Percentiles rank a stretch among this genome's conserved stretches.
phyloP scores from a whole-genome alignment of 2,797 vertebrate genomes.

The Smutsia gigantea region DNA sequence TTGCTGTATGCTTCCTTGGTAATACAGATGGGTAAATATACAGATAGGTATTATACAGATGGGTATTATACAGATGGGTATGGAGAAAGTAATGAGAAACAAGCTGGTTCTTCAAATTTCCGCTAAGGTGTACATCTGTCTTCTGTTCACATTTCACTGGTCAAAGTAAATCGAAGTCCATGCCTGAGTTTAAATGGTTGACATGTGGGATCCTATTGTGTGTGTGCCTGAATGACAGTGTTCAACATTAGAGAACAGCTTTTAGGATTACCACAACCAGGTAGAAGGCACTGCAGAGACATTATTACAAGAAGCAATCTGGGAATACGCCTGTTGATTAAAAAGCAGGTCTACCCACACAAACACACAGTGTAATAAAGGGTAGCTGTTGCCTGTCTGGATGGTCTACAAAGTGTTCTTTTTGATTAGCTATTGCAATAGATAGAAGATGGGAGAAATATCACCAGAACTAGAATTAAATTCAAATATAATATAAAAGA shows the following conservation, averaged over 20 bases:
- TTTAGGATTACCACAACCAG: background rate
- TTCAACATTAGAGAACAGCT: background rate
- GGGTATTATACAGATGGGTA: no score
- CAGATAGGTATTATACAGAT: no score
- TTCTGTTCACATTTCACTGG: background rate
- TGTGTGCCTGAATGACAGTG: background rate
- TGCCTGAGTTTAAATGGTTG: background rate
- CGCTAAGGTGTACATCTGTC: background rate
- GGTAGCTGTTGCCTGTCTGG: background rate
- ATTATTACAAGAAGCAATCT: background rate
- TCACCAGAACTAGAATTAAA: background rate
- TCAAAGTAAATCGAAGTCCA: background rate
- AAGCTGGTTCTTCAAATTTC: background rate
- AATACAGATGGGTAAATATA: no score
- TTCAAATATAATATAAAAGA: background rate
- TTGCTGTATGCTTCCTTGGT: background rate
- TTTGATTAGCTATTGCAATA: background rate
- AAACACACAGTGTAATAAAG: background rate
- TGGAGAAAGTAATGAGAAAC: background rate
- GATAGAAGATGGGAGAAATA: background rate
- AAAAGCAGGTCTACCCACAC: background rate
- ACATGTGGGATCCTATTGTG: background rate
- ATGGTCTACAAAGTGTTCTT: background rate
- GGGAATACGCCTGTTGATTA: background rate
- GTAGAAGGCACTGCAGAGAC: background rate